Conservation (phyloP, 2,888 invertebrate species). For the Oxyscelio sp. region DNA sequence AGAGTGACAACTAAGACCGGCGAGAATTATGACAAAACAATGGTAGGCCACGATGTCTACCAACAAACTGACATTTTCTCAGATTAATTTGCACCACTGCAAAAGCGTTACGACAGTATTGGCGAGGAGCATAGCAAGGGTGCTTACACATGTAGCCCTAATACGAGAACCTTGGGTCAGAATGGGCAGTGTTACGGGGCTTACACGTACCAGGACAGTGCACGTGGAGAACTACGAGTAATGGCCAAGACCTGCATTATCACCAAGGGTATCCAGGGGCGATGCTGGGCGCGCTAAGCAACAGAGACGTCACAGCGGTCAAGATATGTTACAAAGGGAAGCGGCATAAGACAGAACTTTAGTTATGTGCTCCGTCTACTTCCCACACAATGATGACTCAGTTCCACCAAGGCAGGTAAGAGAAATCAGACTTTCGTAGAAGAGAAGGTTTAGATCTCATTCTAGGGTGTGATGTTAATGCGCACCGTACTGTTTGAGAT, state of each 20-base stretch:
- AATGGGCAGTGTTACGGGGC: slow-evolving; percentile 18
- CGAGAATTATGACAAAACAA: too few relatives aligned
- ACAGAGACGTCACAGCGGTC: not conserved
- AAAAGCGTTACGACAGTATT: slow-evolving; percentile 47
- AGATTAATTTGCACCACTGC: slow-evolving; percentile 52
- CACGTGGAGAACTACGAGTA: not conserved
- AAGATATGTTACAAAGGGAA: slow-evolving; percentile 1
- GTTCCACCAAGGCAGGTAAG: not conserved
- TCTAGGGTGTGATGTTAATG: not conserved
- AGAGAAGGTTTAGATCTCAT: not conserved
- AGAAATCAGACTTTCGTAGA: not conserved
- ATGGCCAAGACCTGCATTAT: not conserved
- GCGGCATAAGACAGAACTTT: not conserved
- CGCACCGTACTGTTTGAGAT: not conserved
- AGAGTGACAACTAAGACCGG: too few relatives aligned
- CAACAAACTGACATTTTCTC: not conserved
- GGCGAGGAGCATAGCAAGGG: slow-evolving; percentile 34
- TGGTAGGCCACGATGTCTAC: too few relatives aligned
- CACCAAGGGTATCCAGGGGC: not conserved
- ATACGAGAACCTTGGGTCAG: slow-evolving; percentile 50
- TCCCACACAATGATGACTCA: not conserved
- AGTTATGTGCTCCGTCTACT: slow-evolving; percentile 15
- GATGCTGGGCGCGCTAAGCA: not conserved
- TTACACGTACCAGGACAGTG: not conserved
- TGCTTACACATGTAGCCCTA: slow-evolving; percentile 43